Evolutionary conservation across 2,113 vertebrate species (phyloP).

Genomic region (Poeciliopsis prolifica): DNA sequence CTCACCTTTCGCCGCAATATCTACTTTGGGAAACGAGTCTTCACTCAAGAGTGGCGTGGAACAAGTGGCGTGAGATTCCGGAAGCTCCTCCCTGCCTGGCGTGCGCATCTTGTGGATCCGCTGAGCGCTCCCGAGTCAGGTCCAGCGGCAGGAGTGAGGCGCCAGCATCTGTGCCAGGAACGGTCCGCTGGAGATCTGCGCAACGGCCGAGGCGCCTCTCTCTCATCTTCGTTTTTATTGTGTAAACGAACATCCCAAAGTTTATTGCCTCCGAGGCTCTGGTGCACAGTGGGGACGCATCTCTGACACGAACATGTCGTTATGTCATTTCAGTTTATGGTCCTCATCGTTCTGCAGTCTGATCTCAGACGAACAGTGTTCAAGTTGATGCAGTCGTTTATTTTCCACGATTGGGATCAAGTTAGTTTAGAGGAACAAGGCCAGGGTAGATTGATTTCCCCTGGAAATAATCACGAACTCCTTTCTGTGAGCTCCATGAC

Average conservation of each 20-base stretch:
- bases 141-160: constrained; percentile 14
- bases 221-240: background rate
- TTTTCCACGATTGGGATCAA: background rate
- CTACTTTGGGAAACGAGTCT: constrained; percentile 53
- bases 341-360: constrained; percentile 5
- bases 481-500: constrained; percentile 1
- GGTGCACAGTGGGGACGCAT: background rate
- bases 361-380: constrained; percentile 10
- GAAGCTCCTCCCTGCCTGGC: constrained; percentile 71
- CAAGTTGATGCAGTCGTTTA: background rate
- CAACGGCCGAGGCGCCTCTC: background rate
- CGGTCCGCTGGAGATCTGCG: constrained; percentile 23
- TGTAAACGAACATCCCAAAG: background rate
- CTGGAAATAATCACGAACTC: background rate
- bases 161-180: constrained; percentile 35
- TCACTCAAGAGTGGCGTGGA: constrained; percentile 52
- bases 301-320: constrained; percentile 36
- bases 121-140: constrained; percentile 47
- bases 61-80: constrained; percentile 44
- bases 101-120: constrained; percentile 63
- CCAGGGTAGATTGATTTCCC: constrained; percentile 19
- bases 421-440: background rate
- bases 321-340: constrained; percentile 10
- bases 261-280: background rate
- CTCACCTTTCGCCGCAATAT: constrained; percentile 68